Evolutionary conservation across 2,113 vertebrate genomes (phyloP).

Genomic region (Centropus bengalensis): DNA sequence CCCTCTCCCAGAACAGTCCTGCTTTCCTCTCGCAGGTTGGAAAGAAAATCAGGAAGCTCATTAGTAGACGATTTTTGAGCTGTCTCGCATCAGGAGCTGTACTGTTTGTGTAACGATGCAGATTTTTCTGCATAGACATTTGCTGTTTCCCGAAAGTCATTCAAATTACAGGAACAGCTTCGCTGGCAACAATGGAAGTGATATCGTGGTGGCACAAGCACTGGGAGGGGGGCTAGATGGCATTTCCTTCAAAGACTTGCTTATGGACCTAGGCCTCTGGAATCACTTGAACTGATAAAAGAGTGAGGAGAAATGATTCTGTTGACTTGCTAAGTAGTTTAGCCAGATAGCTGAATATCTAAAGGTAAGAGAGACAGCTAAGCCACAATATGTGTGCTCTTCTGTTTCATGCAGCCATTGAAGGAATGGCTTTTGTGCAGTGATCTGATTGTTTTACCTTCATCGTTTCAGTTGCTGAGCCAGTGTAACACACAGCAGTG

Average conservation of each 20-base stretch:
- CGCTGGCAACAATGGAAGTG: neutral
- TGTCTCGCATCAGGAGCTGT: neutral
- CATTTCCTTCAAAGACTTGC: neutral
- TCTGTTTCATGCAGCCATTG: neutral
- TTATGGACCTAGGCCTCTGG: neutral
- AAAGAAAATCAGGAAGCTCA: neutral
- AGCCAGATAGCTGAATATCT: neutral
- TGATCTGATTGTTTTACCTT: neutral
- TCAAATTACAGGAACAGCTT: neutral
- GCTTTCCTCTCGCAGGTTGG: neutral
- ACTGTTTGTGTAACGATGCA: neutral
- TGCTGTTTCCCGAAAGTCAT: neutral
- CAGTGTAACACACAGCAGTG: slow-evolving; percentile 81
- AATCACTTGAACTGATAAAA: neutral
- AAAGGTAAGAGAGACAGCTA: neutral
- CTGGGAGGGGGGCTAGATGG: neutral
- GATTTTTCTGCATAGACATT: neutral
- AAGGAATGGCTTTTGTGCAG: neutral
- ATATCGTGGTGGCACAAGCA: neutral
- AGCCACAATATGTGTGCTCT: neutral
- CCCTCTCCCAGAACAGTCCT: too few relatives aligned
- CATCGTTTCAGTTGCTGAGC: slow-evolving; percentile 83
- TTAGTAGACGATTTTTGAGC: neutral
- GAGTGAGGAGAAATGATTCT: neutral
- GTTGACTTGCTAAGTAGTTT: neutral